Evolutionary conservation across 2,797 vertebrate genomes (phyloP).

Genomic region (Malacoraja senta): DNA sequence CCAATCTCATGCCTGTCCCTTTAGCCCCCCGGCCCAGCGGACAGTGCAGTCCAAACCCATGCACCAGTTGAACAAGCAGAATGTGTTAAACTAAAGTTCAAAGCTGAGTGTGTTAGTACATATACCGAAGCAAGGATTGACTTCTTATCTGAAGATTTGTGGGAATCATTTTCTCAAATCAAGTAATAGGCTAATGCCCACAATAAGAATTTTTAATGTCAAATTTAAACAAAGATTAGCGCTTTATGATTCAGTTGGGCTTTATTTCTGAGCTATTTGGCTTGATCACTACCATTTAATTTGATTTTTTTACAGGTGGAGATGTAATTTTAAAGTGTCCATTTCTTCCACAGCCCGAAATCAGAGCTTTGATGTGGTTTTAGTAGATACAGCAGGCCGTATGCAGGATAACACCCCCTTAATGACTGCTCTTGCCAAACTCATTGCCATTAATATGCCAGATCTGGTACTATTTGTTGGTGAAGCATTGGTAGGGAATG

Average conservation of each 20-base stretch:
- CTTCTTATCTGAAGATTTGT: neutral
- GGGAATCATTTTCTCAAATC: neutral
- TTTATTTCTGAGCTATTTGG: neutral
- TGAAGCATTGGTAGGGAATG: slow-evolving; percentile 92
- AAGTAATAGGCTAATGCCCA: neutral
- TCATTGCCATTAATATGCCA: slow-evolving; percentile 88
- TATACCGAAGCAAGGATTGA: neutral
- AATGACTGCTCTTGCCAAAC: slow-evolving; percentile 93
- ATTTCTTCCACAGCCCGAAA: slow-evolving; percentile 70
- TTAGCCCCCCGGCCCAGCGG: neutral
- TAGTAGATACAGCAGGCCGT: slow-evolving; percentile 95
- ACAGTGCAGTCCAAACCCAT: neutral
- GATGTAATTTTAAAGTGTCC: neutral
- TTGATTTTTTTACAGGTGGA: neutral
- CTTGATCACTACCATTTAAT: neutral
- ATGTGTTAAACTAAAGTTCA: neutral
- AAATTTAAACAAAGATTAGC: neutral
- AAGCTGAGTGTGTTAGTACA: neutral
- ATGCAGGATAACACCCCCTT: slow-evolving; percentile 97
- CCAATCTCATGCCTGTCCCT: too few relatives aligned
- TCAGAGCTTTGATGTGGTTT: slow-evolving; percentile 87
- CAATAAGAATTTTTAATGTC: neutral
- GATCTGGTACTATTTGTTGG: slow-evolving; percentile 95
- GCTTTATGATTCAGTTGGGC: neutral
- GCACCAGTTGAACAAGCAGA: neutral